phyloP scores from a whole-genome alignment of 2,113 vertebrate genomes.

The Machaerirhynchus nigripectus region DNA sequence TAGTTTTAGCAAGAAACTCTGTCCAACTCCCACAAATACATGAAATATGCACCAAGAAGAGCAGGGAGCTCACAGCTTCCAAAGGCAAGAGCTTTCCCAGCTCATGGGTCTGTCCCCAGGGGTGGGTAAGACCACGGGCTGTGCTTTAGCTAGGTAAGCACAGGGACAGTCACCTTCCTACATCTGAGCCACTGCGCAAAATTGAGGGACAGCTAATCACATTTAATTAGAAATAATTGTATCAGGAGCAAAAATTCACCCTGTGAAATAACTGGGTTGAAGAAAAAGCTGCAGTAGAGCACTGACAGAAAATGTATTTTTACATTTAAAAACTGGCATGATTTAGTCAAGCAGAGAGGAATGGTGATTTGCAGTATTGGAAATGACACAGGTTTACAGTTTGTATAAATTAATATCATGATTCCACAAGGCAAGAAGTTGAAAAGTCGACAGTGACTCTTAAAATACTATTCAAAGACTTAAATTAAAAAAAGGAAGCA shows the following conservation, averaged over 20 bases:
- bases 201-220: not conserved
- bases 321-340: not conserved
- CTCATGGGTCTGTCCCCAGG: accelerated
- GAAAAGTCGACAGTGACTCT: not conserved
- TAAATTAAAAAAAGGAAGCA: not conserved
- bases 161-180: not conserved
- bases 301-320: not conserved
- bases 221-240: not conserved
- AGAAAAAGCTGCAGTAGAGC: not conserved
- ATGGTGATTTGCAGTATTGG: not conserved
- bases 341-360: not conserved
- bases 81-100: not conserved
- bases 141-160: not conserved
- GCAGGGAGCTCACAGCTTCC: not conserved
- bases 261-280: not conserved
- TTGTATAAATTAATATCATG: conserved; percentile 27
- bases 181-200: not conserved
- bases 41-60: not conserved
- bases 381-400: not conserved
- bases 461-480: not conserved
- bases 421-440: not conserved
- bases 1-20: not conserved
- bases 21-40: not conserved
- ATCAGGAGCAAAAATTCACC: not conserved
- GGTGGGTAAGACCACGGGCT: accelerated